Conservation (phyloP, 2,113 vertebrate species). For the Dromaius novaehollandiae region DNA sequence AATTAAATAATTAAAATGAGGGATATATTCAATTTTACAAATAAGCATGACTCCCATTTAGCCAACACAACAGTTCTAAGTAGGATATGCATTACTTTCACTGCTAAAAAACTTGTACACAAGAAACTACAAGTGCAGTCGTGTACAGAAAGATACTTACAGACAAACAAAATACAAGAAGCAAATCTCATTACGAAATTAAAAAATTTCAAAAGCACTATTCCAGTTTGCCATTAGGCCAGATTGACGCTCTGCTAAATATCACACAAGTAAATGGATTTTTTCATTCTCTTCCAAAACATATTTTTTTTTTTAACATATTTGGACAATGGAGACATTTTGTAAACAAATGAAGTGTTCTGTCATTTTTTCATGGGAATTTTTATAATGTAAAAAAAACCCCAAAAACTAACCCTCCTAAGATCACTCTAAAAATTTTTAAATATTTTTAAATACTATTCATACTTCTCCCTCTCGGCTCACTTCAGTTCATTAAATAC, state of each 20-base stretch:
- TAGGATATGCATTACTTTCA: background rate
- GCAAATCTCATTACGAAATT: background rate
- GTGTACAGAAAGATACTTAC: background rate
- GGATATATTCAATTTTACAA: background rate
- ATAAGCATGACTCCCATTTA: background rate
- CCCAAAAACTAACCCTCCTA: background rate
- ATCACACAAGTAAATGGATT: background rate
- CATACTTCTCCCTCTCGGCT: background rate
- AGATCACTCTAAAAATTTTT: background rate
- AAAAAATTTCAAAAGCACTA: background rate
- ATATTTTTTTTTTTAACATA: background rate
- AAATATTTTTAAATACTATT: background rate
- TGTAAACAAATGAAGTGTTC: background rate
- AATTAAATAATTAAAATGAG: background rate
- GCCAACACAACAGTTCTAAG: background rate
- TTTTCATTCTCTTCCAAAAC: background rate
- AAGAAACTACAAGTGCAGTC: background rate
- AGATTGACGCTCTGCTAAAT: background rate
- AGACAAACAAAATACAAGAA: background rate
- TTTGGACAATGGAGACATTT: background rate
- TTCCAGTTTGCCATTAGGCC: background rate
- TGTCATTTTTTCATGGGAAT: background rate
- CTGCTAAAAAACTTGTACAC: background rate
- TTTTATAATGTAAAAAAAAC: background rate
- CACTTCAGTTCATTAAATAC: background rate